These are phyloP conservation scores for Tolmerus cingulatus DNA, from an alignment of 2,888 invertebrate species.

Conservation along the genomic window DNA sequence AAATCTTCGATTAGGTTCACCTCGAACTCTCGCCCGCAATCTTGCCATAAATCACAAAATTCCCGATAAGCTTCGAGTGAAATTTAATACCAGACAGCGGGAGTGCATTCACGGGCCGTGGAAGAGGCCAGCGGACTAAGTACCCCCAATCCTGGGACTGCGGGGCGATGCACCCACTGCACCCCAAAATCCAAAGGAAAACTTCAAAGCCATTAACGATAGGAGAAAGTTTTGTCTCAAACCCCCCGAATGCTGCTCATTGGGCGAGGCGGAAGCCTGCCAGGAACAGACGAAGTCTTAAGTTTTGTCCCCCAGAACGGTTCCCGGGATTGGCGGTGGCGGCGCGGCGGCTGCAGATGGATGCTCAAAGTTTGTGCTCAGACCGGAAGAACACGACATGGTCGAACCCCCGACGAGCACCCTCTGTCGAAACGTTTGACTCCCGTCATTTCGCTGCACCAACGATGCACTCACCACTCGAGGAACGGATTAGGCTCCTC, in stretches of 20 bases:
- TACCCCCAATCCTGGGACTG: neutral
- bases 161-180: neutral
- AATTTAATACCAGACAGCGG: constrained; percentile 12
- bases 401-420: neutral
- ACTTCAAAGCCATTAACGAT: constrained; percentile 18
- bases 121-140: neutral
- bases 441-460: neutral
- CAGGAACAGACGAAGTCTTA: constrained; percentile 8
- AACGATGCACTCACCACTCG: neutral
- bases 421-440: neutral
- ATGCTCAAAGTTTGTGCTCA: neutral
- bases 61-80: constrained; percentile 27
- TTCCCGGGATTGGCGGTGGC: neutral
- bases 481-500: neutral
- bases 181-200: neutral
- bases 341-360: neutral
- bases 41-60: constrained; percentile 32
- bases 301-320: neutral
- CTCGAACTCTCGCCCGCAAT: neutral
- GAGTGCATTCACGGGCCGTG: constrained; percentile 10
- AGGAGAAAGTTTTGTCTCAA: constrained; percentile 26
- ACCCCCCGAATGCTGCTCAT: neutral
- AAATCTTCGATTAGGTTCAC: neutral
- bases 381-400: neutral
- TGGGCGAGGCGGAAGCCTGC: constrained; percentile 12